Evolutionary conservation across 30 jellyfish, hydroid and myxozoan genomes (phyloP), one percentile per base, ranked within the genome.

Genomic region (Turritopsis dohrnii): DNA sequence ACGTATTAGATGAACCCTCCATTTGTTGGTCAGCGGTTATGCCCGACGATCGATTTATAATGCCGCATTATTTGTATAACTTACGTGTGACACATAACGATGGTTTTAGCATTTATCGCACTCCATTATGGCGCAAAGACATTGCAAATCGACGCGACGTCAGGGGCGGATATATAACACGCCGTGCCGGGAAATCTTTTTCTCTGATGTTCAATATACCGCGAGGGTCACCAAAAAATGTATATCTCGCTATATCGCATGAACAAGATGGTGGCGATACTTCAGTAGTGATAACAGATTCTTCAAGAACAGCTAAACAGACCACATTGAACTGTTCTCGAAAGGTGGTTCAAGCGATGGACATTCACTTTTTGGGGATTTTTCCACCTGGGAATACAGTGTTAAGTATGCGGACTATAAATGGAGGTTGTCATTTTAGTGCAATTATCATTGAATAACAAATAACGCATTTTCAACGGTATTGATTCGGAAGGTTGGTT

Each of bases 21-120:
- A 77, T 30, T 77, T 77, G 85, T 60, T 77, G 85, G 85, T 13
- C 71, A 18, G 85, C 85, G 19, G 85, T 77, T 24, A 26, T 77
- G 31, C 87, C 87, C 52, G 81, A 52, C 83, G 79, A 23, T 22
- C 21, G 79, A n/a, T 53, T 60, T 53, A 77, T 3, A 52, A 22
- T 80, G 26, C 53, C 23, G 0, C 79, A 80, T 53, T 25, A 27
- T 53, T 30, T 80, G 28, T 80, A 30, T 60, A 27, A 80, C 16
- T 29, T 80, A 23, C 29, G 83, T 22, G 53, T 80, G 0, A 24
- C 28, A 3, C 65, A 21, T 31, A 52, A 27, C 22, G 21, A 26
- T 65, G 87, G 87, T 25, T 80, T 53, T 26, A 27, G 31, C 29
- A 18, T 1, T 17, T 54, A 25, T 52, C 52, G 53, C 26, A 80